Evolutionary conservation across 2,113 vertebrate genomes (phyloP).

Genomic region (Semicossyphus pulcher): DNA sequence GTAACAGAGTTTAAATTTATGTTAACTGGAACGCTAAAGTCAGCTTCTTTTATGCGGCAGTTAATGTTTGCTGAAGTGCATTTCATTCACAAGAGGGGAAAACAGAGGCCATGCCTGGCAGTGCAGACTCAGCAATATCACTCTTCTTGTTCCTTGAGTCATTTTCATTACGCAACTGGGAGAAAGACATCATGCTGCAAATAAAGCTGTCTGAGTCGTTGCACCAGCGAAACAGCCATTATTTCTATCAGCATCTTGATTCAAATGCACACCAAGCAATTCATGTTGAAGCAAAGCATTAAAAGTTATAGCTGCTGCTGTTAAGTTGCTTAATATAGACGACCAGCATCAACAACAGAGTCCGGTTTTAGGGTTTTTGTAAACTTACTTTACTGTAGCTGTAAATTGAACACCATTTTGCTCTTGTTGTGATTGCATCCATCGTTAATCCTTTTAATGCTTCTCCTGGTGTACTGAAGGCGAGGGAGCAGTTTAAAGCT

Average conservation of each 20-base stretch:
- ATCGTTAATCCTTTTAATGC: constrained; percentile 31
- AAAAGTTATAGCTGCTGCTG: not conserved
- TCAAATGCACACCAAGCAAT: constrained; percentile 2
- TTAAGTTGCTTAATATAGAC: constrained; percentile 2
- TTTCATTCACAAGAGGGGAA: constrained; percentile 20
- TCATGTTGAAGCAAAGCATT: constrained; percentile 5
- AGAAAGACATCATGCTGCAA: constrained; percentile 36
- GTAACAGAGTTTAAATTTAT: not conserved
- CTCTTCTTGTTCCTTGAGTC: constrained; percentile 34
- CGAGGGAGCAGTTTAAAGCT: constrained; percentile 16
- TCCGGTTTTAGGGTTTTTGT: constrained; percentile 2
- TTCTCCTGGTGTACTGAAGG: not conserved
- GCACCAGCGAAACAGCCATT: not conserved
- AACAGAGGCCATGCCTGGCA: not conserved
- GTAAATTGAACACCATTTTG: not conserved
- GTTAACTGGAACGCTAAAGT: not conserved
- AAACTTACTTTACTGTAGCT: constrained; percentile 5
- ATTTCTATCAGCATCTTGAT: constrained; percentile 7
- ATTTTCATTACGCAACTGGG: constrained; percentile 43
- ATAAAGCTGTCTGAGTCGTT: constrained; percentile 33
- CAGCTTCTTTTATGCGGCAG: constrained; percentile 1
- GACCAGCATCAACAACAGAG: not conserved
- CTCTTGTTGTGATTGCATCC: constrained; percentile 17
- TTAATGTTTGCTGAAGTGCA: constrained; percentile 6
- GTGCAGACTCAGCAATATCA: constrained; percentile 44